Base-by-base conservation (phyloP, 2,888 invertebrate genomes). In the Lepidochitona cinerea region DNA sequence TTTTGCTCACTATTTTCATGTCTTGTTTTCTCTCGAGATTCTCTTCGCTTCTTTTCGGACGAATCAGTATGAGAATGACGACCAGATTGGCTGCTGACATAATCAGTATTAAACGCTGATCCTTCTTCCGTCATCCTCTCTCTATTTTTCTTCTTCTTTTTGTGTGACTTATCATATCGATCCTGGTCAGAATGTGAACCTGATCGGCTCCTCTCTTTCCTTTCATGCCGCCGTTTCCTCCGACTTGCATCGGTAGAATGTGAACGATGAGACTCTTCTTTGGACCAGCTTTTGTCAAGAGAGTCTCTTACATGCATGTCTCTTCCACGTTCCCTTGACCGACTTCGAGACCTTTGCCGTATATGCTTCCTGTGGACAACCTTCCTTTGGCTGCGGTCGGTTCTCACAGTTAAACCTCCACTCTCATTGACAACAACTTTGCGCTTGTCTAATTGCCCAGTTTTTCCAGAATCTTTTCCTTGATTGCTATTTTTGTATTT, bases 141-240 rank as follows among this genome's bases (percentile, higher is more conserved):
- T 36, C 73, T 73, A 37, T 70, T 70, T 68, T 77, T 70, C 54
- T 74, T 68, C 75, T 75, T 76, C 71, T 77, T 75, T 69, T 76
- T 73, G 1, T 70, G 67, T 33, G 79, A 77, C 65, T 70, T 66
- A 37, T 79, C 77, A 59, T 66, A 65, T 52, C 70, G 75, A 67
- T 12, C 68, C 12, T 64, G 73, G 59, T 74, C 75, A 33, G 79
- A 79, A 35, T 77, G 59, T 65, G 77, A 75, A 37, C 78, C 66
- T 36, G 66, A 66, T 35, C 66, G 14, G 26, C 66, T 66, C 14
- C 66, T 35, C 23, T 23, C 59, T 36, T 33, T 49, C 5, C 64
- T 23, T 26, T 26, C 29, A 35, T 66, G 66, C 26, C 37, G 18
- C 4, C 66, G 37, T 35, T 66, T 66, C 3, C 37, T 14, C 5